phyloP scores from a whole-genome alignment of 2,888 invertebrate species.

The Leptinotarsa rubiginosa region DNA sequence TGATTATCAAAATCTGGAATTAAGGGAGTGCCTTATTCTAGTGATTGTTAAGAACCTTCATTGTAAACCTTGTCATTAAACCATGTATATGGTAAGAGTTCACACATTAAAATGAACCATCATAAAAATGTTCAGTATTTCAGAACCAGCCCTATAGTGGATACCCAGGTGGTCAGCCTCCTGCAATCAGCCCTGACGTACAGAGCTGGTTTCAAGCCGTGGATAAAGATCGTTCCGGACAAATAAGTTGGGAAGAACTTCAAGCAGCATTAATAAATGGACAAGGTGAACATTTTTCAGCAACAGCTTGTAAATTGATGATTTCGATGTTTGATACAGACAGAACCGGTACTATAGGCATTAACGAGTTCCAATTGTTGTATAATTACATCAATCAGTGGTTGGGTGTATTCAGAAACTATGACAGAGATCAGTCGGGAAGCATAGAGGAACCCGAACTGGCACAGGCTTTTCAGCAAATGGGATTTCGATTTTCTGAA shows the following conservation, averaged over 20 bases:
- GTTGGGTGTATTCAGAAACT: slow-evolving; percentile 85
- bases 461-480: slow-evolving; percentile 81
- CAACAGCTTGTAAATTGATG: slow-evolving; percentile 87
- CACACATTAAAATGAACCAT: background rate
- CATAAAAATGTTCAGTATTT: background rate
- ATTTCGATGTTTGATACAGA: slow-evolving; percentile 92
- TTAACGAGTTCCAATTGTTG: slow-evolving; percentile 86
- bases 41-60: too few species aligned
- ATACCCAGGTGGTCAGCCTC: slow-evolving; percentile 30
- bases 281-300: slow-evolving; percentile 85
- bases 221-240: slow-evolving; percentile 85
- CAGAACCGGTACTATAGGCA: slow-evolving; percentile 84
- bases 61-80: background rate
- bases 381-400: slow-evolving; percentile 92
- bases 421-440: slow-evolving; percentile 88
- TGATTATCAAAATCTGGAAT: too few species aligned
- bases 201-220: slow-evolving; percentile 87
- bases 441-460: slow-evolving; percentile 85
- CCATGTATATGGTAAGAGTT: slow-evolving; percentile 20
- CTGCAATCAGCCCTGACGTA: slow-evolving; percentile 76
- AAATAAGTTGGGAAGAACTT: slow-evolving; percentile 81
- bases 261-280: slow-evolving; percentile 86
- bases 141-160: slow-evolving; percentile 32
- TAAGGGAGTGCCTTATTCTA: too few species aligned
- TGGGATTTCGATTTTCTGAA: slow-evolving; percentile 88